Conservation (phyloP, 2,797 vertebrate genomes). For the Clamator glandarius region DNA sequence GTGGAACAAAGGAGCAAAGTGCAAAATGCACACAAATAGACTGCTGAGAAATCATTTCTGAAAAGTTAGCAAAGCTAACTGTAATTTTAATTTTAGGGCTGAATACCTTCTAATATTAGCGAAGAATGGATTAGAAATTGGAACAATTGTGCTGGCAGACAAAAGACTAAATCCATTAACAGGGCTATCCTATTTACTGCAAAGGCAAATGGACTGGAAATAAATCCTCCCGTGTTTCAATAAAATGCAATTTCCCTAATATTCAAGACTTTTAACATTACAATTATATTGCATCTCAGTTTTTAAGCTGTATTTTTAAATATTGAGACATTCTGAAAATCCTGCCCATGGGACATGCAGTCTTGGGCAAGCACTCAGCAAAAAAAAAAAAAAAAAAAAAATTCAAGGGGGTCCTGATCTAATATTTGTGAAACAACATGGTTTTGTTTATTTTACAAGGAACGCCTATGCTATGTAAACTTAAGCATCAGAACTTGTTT, state of each 20-base stretch:
- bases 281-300: background rate
- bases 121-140: constrained; percentile 36
- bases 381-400: background rate
- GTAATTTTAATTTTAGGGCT: constrained; percentile 39
- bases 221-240: background rate
- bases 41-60: constrained; percentile 20
- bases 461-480: background rate
- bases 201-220: background rate
- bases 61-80: constrained; percentile 29
- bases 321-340: background rate
- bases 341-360: background rate
- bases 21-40: background rate
- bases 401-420: background rate
- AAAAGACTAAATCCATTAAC: constrained; percentile 21
- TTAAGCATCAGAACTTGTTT: background rate
- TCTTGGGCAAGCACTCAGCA: background rate
- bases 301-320: background rate
- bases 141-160: constrained; percentile 15
- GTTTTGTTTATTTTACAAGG: background rate
- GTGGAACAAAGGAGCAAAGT: constrained; percentile 50
- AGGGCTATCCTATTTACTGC: background rate
- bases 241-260: background rate
- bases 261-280: background rate
- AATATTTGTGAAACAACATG: background rate
- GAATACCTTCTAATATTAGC: constrained; percentile 28